Percentiles rank a stretch among this genome's conserved stretches.
phyloP scores from a whole-genome alignment of 1,140 invertebrate species.

The Papilio aristodemus region DNA sequence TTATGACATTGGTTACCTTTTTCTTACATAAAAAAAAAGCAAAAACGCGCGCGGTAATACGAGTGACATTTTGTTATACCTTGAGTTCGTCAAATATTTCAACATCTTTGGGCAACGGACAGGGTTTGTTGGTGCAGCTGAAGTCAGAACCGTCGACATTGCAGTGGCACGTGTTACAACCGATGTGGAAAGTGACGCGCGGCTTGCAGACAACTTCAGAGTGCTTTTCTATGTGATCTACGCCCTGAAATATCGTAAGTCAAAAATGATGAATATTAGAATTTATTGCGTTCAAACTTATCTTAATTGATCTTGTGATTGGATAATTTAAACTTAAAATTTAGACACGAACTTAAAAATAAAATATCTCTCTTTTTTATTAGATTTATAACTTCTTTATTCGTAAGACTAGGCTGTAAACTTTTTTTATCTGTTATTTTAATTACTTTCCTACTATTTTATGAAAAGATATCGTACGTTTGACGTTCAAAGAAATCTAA shows the following conservation, averaged over 20 bases:
- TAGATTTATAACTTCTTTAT: no score
- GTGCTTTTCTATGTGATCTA: slow-evolving; percentile 57
- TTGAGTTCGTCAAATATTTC: slow-evolving; percentile 65
- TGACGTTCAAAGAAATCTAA: no score
- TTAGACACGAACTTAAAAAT: no score
- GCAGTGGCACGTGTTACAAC: slow-evolving; percentile 77
- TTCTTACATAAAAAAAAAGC: not conserved
- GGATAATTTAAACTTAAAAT: no score
- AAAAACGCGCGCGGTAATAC: not conserved
- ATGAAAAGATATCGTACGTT: no score
- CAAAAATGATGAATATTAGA: no score
- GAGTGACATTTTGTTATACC: slow-evolving; percentile 39
- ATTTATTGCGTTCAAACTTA: no score
- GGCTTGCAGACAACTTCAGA: slow-evolving; percentile 61
- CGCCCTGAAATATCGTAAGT: slow-evolving; percentile 44
- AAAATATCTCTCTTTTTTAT: no score
- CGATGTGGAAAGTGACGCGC: slow-evolving; percentile 65
- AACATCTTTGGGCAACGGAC: slow-evolving; percentile 65
- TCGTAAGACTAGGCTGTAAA: no score
- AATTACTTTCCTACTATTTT: no score
- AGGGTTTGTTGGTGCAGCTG: slow-evolving; percentile 67
- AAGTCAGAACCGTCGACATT: slow-evolving; percentile 72
- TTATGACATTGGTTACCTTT: not conserved
- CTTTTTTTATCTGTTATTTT: no score
- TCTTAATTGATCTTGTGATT: no score